Evolutionary conservation across 2,888 invertebrate species (phyloP), one percentile per base, ranked within the genome.

Genomic region (Meghimatium bilineatum): DNA sequence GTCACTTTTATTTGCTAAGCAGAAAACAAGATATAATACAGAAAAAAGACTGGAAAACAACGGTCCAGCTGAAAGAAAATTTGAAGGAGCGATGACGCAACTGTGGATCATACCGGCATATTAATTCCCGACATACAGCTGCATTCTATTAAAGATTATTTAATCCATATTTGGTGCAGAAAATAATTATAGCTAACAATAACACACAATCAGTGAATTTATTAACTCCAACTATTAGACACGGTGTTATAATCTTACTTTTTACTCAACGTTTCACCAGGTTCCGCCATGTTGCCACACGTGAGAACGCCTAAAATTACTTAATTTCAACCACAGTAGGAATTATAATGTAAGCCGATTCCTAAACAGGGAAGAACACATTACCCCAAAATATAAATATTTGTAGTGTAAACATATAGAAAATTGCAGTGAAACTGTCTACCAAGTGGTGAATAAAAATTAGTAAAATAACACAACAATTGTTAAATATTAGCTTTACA

Each of bases 281-380:
- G 34, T 20, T 76, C 82, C 82, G 82, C 82, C 82, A 82, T 36
- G 29, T 82, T 80, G 66, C 78, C 71, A 71, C 80, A 80, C 71
- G 80, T 80, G 80, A 49, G n/a, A 38, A 12, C 78, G 66, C 36
- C 36, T n/a, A 77, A 26, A 63, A 72, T 17, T 49, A 26, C 1
- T 72, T 44, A 72, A n/a, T 44, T 72, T 5, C 44, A 44, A 44
- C 5, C 44, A n/a, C n/a, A n/a, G n/a, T n/a, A 44, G 44, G 5
- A 29, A 49, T 34, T 5, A 1, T 36, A 26, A 29, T 49, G 2
- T 44, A 10, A 36, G 14, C 72, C 52, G 34, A 32, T 75, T 75
- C 75, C 3, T 3, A 56, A 56, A 56, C 38, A 2, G 75, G 52
- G 6, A 34, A 56, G 56, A 75, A 5, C 17, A n/a, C 6, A n/a